phyloP scores from a whole-genome alignment of 2,888 invertebrate species.

The Encarsia formosa region DNA sequence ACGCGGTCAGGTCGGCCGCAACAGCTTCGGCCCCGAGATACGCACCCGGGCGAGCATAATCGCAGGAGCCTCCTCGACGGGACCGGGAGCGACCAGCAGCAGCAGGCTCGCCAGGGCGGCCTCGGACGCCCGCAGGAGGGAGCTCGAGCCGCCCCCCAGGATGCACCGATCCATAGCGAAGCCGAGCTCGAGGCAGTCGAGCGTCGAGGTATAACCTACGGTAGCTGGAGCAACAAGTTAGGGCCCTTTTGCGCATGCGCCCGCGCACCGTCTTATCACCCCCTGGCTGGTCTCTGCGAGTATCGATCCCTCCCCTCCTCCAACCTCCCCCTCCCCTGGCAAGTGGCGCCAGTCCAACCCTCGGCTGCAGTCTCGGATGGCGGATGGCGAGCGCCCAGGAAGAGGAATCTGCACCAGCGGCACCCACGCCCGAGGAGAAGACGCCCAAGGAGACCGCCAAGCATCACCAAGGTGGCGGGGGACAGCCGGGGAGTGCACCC shows the following conservation, averaged over 20 bases:
- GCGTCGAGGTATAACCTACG: background rate
- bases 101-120: slow-evolving; percentile 43
- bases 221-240: background rate
- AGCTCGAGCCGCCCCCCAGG: slow-evolving; percentile 40
- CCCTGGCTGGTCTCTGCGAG: background rate
- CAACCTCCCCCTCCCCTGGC: background rate
- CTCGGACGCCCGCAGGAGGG: slow-evolving; percentile 45
- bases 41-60: background rate
- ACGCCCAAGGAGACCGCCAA: background rate
- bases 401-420: slow-evolving; percentile 3
- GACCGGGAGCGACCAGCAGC: background rate
- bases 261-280: background rate
- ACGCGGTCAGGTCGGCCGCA: slow-evolving; percentile 15
- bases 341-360: background rate
- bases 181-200: slow-evolving; percentile 5
- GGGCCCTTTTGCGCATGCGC: background rate
- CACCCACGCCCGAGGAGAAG: background rate
- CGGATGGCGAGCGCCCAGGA: slow-evolving; percentile 25
- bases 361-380: slow-evolving; percentile 9
- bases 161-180: slow-evolving; percentile 27
- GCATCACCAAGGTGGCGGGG: slow-evolving; percentile 45
- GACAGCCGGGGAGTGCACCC: slow-evolving; percentile 44
- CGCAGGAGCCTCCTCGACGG: too few relatives aligned
- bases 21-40: slow-evolving; percentile 13
- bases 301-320: background rate